A percentile compares a stretch with the other conserved stretches of the same genome.
Conservation (phyloP, 2,113 vertebrate genomes). For the Boleophthalmus pectinirostris region DNA sequence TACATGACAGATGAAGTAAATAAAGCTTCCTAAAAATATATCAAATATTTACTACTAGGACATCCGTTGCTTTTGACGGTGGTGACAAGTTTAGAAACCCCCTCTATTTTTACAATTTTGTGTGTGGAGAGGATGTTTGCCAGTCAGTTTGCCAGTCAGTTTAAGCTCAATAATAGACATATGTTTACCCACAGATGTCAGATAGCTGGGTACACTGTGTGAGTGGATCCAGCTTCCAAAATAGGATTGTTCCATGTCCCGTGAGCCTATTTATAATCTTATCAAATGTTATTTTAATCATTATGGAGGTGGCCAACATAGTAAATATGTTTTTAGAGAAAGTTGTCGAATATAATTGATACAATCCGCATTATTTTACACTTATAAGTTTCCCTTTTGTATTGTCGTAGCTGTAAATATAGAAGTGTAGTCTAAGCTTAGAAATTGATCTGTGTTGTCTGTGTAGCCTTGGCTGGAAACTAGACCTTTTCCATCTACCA, state of each 20-base stretch:
- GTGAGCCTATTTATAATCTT: not conserved
- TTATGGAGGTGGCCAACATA: not conserved
- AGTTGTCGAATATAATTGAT: no score
- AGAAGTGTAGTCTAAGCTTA: constrained; percentile 7
- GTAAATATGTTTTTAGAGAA: not conserved
- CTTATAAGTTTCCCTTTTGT: not conserved
- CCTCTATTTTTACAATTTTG: constrained; percentile 47
- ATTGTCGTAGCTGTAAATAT: not conserved
- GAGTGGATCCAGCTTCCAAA: not conserved
- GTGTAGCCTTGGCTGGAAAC: not conserved
- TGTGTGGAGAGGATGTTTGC: constrained; percentile 27
- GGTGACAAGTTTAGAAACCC: constrained; percentile 31
- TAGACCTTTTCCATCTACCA: not conserved
- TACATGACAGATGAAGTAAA: constrained; percentile 12
- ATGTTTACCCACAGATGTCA: constrained; percentile 21
- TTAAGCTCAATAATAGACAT: constrained; percentile 42
- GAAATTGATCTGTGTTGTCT: constrained; percentile 19
- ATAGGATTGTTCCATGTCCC: not conserved
- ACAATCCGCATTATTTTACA: not conserved
- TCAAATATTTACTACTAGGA: constrained; percentile 24
- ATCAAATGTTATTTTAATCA: not conserved
- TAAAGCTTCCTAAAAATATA: constrained; percentile 5
- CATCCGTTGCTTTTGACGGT: constrained; percentile 15
- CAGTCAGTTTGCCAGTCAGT: constrained; percentile 29
- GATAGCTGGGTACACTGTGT: not conserved